Evolutionary conservation across 35 echinoderm and acorn worm species (phyloP).

Genomic region (Ophioderma brevispina): DNA sequence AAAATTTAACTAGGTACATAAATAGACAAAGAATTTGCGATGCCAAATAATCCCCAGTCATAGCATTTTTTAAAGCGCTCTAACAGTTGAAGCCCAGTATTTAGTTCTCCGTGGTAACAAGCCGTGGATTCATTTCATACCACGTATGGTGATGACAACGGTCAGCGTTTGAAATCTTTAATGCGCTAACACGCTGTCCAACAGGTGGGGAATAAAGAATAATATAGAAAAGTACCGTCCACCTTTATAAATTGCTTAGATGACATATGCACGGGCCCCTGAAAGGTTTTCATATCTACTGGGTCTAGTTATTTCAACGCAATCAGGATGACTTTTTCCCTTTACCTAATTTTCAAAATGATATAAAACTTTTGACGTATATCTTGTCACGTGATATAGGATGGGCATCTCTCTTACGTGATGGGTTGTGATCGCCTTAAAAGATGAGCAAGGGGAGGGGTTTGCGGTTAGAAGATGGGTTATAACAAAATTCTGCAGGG

Average conservation of each 20-base stretch:
- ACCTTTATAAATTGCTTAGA: not conserved
- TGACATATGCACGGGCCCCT: not conserved
- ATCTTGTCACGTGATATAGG: not conserved
- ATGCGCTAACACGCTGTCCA: not conserved
- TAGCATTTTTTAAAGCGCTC: too few species aligned
- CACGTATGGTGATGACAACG: not conserved
- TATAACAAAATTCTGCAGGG: not conserved
- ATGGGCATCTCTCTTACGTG: not conserved
- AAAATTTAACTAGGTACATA: too few species aligned
- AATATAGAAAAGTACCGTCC: not conserved
- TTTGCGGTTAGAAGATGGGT: not conserved
- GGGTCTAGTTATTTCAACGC: not conserved
- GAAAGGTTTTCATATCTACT: not conserved
- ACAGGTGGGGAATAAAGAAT: constrained; percentile 4
- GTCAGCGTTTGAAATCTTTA: not conserved
- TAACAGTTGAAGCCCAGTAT: too few species aligned
- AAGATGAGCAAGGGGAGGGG: not conserved
- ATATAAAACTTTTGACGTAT: not conserved
- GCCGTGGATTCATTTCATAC: not conserved
- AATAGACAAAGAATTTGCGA: too few species aligned
- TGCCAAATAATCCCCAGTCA: too few species aligned
- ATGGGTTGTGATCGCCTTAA: not conserved
- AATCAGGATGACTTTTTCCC: not conserved
- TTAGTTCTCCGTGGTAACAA: not conserved
- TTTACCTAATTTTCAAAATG: not conserved